Percentiles rank a stretch among this genome's conserved stretches.
phyloP scores from a whole-genome alignment of 2,888 invertebrate species.

The Conomelus anceps region DNA sequence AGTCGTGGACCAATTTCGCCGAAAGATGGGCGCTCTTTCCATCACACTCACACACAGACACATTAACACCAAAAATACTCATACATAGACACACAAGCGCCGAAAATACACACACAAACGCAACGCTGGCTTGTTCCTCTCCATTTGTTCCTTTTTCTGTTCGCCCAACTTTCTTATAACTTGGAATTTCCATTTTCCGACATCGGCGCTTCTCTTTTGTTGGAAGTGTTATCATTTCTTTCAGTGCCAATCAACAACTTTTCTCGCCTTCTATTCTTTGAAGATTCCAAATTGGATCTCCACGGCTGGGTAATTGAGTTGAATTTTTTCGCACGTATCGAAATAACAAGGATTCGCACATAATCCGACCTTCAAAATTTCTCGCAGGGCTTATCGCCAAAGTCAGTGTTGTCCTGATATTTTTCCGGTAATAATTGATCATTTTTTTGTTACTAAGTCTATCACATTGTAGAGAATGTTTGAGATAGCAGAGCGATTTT shows the following conservation, averaged over 20 bases:
- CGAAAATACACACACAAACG: neutral
- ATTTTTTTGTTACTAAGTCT: no score
- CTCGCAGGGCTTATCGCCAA: no score
- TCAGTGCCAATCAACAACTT: neutral
- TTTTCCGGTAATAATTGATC: no score
- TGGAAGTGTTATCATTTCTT: neutral
- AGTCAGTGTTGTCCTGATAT: no score
- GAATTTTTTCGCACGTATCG: neutral
- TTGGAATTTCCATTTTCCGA: neutral
- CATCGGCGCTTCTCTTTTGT: neutral
- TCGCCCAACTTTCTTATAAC: neutral
- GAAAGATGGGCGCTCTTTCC: neutral
- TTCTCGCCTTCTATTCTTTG: neutral
- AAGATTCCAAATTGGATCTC: neutral
- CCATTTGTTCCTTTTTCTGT: neutral
- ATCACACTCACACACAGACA: neutral
- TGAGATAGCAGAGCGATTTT: no score
- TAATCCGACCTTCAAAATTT: neutral
- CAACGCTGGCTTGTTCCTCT: neutral
- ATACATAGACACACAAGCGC: no score
- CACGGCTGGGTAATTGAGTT: neutral
- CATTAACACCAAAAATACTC: no score
- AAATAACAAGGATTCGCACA: neutral
- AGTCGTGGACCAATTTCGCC: neutral
- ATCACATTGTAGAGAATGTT: no score